Percentiles rank a stretch among this genome's conserved stretches.
Conservation (phyloP, 2,113 vertebrate species). For the Catagonus wagneri region DNA sequence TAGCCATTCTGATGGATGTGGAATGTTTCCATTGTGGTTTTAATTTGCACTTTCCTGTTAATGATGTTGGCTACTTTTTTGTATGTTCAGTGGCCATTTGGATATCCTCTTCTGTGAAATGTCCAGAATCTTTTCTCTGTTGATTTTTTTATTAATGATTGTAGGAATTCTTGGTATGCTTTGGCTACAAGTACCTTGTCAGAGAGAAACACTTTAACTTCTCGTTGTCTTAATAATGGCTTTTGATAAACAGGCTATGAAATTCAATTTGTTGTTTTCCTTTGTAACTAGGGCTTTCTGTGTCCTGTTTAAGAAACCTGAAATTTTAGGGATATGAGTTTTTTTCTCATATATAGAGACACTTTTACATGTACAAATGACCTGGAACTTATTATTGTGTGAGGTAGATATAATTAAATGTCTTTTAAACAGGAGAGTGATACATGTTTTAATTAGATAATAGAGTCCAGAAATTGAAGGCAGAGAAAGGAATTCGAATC, state of each 20-base stretch:
- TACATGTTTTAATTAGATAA: not conserved
- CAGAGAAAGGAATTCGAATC: not conserved
- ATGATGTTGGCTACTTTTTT: not conserved
- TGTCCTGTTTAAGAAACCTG: constrained; percentile 4
- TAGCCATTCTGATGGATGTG: not conserved
- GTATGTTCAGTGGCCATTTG: not conserved
- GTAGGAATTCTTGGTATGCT: constrained; percentile 34
- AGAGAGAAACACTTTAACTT: not conserved
- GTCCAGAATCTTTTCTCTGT: not conserved
- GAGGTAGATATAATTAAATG: not conserved
- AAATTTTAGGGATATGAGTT: not conserved
- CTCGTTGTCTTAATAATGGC: not conserved
- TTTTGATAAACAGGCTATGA: not conserved
- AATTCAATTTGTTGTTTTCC: not conserved
- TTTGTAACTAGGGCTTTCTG: not conserved
- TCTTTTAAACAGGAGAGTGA: not conserved
- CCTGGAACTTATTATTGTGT: not conserved
- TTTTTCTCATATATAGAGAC: not conserved
- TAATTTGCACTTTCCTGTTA: not conserved
- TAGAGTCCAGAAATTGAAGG: not conserved
- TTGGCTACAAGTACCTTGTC: not conserved
- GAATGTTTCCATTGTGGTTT: not conserved
- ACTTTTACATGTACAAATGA: not conserved
- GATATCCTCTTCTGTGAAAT: not conserved
- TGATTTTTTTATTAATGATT: not conserved